Conservation (phyloP, 2,113 vertebrate species). For the Paracanthobrama guichenoti region DNA sequence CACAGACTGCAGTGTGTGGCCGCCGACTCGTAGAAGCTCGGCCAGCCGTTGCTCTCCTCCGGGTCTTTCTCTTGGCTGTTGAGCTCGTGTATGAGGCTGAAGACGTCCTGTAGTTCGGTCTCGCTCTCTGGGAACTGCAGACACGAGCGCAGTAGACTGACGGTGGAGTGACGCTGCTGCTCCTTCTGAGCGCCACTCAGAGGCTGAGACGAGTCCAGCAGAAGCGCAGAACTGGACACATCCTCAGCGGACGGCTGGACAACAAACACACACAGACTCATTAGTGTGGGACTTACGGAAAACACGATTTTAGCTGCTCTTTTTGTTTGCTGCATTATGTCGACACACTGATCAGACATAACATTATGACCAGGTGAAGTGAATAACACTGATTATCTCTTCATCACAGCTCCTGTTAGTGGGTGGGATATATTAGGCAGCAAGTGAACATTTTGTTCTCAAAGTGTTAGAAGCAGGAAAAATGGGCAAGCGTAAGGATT, state of each 20-base stretch:
- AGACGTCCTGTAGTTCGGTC: conserved; percentile 86
- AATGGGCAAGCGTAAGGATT: too few relatives aligned
- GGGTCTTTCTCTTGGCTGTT: conserved; percentile 70
- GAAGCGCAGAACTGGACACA: conserved; percentile 44
- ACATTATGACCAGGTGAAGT: too few relatives aligned
- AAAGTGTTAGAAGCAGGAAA: too few relatives aligned
- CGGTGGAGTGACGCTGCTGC: conserved; percentile 90
- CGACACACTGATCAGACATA: too few relatives aligned
- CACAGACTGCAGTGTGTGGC: conserved; percentile 89
- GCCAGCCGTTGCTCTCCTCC: conserved; percentile 87
- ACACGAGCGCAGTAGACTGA: conserved; percentile 86
- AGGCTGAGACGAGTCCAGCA: conserved; percentile 77
- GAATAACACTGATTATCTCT: too few relatives aligned
- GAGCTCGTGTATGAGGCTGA: conserved; percentile 89
- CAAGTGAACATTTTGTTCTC: too few relatives aligned
- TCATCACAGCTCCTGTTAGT: too few relatives aligned
- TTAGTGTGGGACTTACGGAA: background rate
- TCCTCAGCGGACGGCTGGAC: conserved; percentile 26
- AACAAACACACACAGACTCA: background rate
- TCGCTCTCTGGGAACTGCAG: conserved; percentile 93
- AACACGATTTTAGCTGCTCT: background rate
- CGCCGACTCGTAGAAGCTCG: conserved; percentile 89
- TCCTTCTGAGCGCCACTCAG: conserved; percentile 84
- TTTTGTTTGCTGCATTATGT: too few relatives aligned
- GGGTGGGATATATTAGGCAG: too few relatives aligned